Percentiles rank a stretch among this genome's conserved stretches.
These are phyloP conservation scores for Ectemnius lituratus DNA, from an alignment of 2,888 invertebrate species.

Conservation along the genomic window DNA sequence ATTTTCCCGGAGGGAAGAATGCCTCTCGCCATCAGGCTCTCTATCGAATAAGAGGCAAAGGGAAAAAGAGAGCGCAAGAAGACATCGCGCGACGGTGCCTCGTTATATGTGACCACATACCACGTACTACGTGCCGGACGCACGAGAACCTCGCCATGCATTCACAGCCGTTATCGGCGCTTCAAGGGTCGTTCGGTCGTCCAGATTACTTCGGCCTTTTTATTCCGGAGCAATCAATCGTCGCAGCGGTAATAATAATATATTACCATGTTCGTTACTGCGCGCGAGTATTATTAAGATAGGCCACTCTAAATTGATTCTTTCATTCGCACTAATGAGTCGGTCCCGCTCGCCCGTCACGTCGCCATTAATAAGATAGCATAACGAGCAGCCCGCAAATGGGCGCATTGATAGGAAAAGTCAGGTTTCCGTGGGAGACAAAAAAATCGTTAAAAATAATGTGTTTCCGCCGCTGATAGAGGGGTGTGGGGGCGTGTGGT, in stretches of 20 bases:
- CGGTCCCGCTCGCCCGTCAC: background rate
- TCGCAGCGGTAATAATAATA: slow-evolving; percentile 44
- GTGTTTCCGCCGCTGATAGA: slow-evolving; percentile 10
- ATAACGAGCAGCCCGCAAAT: background rate
- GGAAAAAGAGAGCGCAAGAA: too few relatives aligned
- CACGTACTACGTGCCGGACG: background rate
- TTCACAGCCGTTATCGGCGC: slow-evolving; percentile 41
- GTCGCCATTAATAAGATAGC: slow-evolving; percentile 2
- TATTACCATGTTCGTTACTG: slow-evolving; percentile 39
- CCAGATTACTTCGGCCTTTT: slow-evolving; percentile 27
- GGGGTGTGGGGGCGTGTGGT: background rate
- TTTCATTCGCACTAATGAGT: slow-evolving; percentile 19
- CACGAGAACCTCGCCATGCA: background rate
- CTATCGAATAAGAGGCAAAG: slow-evolving; percentile 15
- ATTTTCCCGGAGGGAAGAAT: slow-evolving; percentile 25
- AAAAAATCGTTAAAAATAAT: slow-evolving; percentile 4
- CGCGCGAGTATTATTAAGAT: slow-evolving; percentile 40
- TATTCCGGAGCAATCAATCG: slow-evolving; percentile 48
- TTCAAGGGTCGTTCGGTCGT: slow-evolving; percentile 47
- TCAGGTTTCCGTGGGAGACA: background rate
- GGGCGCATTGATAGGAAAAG: background rate
- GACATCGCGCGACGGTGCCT: background rate
- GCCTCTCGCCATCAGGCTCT: slow-evolving; percentile 21
- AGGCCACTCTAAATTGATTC: slow-evolving; percentile 42
- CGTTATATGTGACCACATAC: slow-evolving; percentile 1